These are phyloP conservation scores for Volucella bombylans DNA, from an alignment of 2,888 invertebrate genomes.

Conservation along the genomic window DNA sequence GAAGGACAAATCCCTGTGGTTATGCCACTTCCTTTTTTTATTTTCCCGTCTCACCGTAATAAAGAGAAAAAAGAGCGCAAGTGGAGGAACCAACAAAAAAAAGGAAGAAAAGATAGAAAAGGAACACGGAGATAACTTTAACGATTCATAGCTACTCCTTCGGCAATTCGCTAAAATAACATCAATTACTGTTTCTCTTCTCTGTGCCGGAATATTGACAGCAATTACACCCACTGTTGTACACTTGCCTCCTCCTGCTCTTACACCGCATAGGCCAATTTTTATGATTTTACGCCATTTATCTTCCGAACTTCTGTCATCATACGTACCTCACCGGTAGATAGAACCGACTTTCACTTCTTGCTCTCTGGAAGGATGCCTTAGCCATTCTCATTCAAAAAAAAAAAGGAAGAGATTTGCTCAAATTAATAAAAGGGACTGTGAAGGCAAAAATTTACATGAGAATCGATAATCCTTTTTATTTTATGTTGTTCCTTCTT, in stretches of 20 bases:
- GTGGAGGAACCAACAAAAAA: neutral
- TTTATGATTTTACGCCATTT: slow-evolving; percentile 25
- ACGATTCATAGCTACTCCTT: slow-evolving; percentile 32
- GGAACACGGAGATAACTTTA: slow-evolving; percentile 7
- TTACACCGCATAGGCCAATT: slow-evolving; percentile 36
- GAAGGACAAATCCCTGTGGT: slow-evolving; percentile 56
- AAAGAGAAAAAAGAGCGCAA: neutral
- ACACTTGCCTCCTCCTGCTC: too few species aligned
- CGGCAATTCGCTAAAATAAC: slow-evolving; percentile 50
- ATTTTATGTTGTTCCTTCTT: neutral
- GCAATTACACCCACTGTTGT: slow-evolving; percentile 24
- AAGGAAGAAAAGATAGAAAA: slow-evolving; percentile 6
- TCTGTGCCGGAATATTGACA: slow-evolving; percentile 30
- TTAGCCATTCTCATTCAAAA: neutral
- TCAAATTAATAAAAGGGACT: slow-evolving; percentile 19
- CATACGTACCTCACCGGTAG: neutral
- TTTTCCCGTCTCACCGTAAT: neutral
- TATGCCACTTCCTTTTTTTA: slow-evolving; percentile 2
- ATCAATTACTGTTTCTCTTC: slow-evolving; percentile 51
- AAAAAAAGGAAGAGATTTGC: neutral
- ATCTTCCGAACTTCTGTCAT: neutral
- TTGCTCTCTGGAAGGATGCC: neutral
- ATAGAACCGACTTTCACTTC: neutral
- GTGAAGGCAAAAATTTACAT: slow-evolving; percentile 27
- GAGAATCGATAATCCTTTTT: slow-evolving; percentile 49